A percentile compares a stretch with the other conserved stretches of the same genome.
Conservation (phyloP, 1,140 invertebrate species). For the Sitophilus oryzae region DNA sequence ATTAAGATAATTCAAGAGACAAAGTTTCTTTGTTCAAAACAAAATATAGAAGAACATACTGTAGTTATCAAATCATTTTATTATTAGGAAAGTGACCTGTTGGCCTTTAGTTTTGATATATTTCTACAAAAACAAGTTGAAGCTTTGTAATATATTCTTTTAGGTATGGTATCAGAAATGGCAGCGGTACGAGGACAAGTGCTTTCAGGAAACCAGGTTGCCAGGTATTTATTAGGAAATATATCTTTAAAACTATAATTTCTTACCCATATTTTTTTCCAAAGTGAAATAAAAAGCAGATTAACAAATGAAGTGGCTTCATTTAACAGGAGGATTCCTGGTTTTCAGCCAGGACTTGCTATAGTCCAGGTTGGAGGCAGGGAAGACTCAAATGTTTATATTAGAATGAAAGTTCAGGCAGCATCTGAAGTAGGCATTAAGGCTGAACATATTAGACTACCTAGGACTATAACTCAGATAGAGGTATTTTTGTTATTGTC, state of each 20-base stretch:
- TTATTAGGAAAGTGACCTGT: no score
- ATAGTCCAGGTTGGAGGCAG: constrained; percentile 88
- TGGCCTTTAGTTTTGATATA: no score
- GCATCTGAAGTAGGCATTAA: constrained; percentile 86
- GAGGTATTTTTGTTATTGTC: constrained; percentile 60
- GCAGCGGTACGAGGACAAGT: constrained; percentile 46
- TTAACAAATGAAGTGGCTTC: constrained; percentile 61
- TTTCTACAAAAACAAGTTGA: no score
- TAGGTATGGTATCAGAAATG: constrained; percentile 22
- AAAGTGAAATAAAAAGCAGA: constrained; percentile 55
- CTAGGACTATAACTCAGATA: constrained; percentile 73
- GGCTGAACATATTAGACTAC: constrained; percentile 75
- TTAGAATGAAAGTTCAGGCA: constrained; percentile 92
- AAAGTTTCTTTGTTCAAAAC: no score
- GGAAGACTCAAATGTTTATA: constrained; percentile 99
- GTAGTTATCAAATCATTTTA: no score
- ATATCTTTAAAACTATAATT: constrained; percentile 21
- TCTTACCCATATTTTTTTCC: constrained; percentile 2
- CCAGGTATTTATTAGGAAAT: constrained; percentile 47
- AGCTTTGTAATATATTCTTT: no score
- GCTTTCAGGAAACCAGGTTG: constrained; percentile 57
- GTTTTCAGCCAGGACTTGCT: constrained; percentile 69
- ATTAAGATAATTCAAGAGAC: no score
- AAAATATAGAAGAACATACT: no score
- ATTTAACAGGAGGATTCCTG: constrained; percentile 54